Conservation (phyloP, 2,888 invertebrate species). For the Caenorhabditis sp. region DNA sequence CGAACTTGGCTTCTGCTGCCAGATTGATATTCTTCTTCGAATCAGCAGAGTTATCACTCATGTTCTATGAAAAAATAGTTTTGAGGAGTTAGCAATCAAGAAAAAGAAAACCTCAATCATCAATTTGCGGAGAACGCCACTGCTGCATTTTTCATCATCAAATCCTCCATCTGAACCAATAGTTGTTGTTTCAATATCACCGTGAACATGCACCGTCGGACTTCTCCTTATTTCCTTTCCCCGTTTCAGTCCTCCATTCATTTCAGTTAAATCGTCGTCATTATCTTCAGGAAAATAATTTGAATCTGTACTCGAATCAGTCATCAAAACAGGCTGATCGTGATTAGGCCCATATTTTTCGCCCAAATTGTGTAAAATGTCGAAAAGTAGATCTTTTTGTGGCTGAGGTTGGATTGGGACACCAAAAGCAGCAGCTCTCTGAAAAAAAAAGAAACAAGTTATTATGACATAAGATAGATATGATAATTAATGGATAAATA, state of each 20-base stretch:
- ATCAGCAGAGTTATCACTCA: constrained; percentile 59
- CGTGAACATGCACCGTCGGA: constrained; percentile 34
- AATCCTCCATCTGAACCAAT: constrained; percentile 18
- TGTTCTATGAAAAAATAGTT: constrained; percentile 59
- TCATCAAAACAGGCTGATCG: constrained; percentile 20
- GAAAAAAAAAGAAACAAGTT: constrained; percentile 1
- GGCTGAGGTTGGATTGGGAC: constrained; percentile 33
- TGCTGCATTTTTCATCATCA: constrained; percentile 54
- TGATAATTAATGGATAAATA: background rate
- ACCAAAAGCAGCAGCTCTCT: constrained; percentile 54
- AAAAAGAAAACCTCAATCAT: constrained; percentile 54
- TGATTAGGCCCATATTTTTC: constrained; percentile 20
- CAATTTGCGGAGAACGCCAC: constrained; percentile 52
- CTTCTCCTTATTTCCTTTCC: constrained; percentile 43
- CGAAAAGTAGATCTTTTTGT: constrained; percentile 34
- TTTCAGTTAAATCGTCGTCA: constrained; percentile 28
- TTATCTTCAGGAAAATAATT: constrained; percentile 37
- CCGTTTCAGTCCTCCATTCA: constrained; percentile 14
- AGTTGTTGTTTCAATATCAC: constrained; percentile 18
- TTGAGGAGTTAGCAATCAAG: background rate
- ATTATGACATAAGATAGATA: background rate
- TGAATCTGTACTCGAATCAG: constrained; percentile 23
- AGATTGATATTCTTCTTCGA: constrained; percentile 60
- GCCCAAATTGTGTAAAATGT: constrained; percentile 45
- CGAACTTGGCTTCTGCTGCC: constrained; percentile 56